A percentile compares a stretch with the other conserved stretches of the same genome.
Evolutionary conservation across 2,797 vertebrate genomes (phyloP).

Genomic region (Podargus strigoides): DNA sequence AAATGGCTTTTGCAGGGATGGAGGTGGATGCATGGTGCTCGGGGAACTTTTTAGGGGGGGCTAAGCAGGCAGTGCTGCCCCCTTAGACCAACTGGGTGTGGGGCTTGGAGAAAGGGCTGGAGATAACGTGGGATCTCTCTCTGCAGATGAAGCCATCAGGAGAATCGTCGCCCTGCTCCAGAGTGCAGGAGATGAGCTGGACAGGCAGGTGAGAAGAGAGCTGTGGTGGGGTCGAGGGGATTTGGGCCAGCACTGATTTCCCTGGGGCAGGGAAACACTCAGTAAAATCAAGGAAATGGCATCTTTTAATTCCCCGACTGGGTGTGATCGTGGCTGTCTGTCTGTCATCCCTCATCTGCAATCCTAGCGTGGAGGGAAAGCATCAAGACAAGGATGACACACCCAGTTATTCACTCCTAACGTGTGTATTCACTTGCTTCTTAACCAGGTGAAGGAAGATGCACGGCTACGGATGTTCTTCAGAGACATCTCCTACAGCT

Average conservation of each 20-base stretch:
- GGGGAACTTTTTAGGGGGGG: neutral
- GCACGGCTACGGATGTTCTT: conserved; percentile 76
- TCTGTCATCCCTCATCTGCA: neutral
- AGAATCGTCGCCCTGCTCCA: conserved; percentile 82
- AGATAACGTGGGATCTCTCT: neutral
- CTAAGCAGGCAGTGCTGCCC: neutral
- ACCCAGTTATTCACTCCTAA: rapidly evolving
- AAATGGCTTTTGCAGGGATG: neutral
- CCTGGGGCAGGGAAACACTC: rapidly evolving
- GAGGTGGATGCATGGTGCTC: neutral
- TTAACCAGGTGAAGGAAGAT: conserved; percentile 78
- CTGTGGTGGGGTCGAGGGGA: neutral
- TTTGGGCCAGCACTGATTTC: rapidly evolving
- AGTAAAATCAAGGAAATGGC: neutral
- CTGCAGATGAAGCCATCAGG: conserved; percentile 76
- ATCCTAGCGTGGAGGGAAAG: rapidly evolving
- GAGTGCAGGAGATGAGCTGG: conserved; percentile 78
- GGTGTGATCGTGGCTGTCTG: neutral
- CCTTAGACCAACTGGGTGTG: neutral
- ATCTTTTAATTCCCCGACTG: neutral
- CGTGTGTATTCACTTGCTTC: rapidly evolving
- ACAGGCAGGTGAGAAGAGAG: conserved; percentile 78
- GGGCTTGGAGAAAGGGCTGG: neutral
- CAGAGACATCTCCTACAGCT: conserved; percentile 79
- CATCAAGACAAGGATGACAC: rapidly evolving